phyloP scores from a whole-genome alignment of 2,888 invertebrate species.

The Drosophila buzzatii region DNA sequence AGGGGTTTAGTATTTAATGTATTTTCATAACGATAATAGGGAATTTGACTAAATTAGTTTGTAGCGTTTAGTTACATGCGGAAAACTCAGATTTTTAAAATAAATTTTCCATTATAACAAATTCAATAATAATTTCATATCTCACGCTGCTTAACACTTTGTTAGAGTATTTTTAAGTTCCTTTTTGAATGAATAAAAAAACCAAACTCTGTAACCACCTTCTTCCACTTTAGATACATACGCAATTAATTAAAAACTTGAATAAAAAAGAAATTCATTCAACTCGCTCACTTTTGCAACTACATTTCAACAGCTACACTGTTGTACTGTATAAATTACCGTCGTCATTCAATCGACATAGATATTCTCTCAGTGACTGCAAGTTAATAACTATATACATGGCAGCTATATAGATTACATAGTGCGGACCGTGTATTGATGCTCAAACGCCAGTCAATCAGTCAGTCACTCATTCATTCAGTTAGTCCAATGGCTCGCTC shows the following conservation, averaged over 20 bases:
- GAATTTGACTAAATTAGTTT: not conserved
- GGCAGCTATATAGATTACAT: not conserved
- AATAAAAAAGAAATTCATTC: not conserved
- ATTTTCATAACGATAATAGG: not conserved
- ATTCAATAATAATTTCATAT: too few relatives aligned
- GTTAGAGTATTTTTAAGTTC: too few relatives aligned
- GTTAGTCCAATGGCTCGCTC: conserved; percentile 1
- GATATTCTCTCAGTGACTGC: not conserved
- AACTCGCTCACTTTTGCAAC: not conserved
- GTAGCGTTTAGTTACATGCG: not conserved
- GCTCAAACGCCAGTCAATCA: not conserved
- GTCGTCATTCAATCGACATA: not conserved
- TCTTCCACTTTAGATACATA: too few relatives aligned
- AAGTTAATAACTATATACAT: not conserved
- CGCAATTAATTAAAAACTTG: too few relatives aligned
- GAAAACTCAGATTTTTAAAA: too few relatives aligned
- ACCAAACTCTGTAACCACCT: too few relatives aligned
- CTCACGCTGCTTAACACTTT: too few relatives aligned
- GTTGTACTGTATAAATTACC: not conserved
- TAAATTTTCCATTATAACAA: too few relatives aligned
- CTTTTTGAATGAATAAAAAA: too few relatives aligned
- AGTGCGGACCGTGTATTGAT: not conserved
- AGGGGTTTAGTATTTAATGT: not conserved
- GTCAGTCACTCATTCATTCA: conserved; percentile 4
- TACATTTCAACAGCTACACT: not conserved